These are phyloP conservation scores for Gymnobelideus leadbeateri DNA, from an alignment of 2,113 vertebrate genomes.

Conservation along the genomic window DNA sequence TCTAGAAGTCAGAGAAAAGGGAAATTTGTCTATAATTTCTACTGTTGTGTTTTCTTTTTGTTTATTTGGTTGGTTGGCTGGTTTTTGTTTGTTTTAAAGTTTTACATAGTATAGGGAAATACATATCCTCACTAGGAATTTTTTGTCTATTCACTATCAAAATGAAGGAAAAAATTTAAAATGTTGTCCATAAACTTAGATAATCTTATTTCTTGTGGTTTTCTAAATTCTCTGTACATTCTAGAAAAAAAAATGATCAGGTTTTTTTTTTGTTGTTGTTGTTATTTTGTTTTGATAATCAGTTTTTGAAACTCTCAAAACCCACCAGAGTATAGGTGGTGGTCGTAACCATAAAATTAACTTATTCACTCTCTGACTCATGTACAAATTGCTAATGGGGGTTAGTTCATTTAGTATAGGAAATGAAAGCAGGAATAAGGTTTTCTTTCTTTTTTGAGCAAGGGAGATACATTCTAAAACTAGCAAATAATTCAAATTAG, in stretches of 20 bases:
- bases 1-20: neutral
- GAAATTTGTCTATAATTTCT: neutral
- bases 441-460: neutral
- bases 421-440: neutral
- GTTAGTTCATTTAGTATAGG: neutral
- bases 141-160: constrained; percentile 46
- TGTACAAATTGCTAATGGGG: neutral
- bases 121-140: constrained; percentile 17
- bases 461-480: neutral
- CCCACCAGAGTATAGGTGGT: neutral
- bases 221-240: neutral
- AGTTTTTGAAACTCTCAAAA: neutral
- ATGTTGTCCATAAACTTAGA: neutral
- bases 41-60: constrained; percentile 11
- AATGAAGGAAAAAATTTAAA: constrained; percentile 34
- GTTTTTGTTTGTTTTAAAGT: neutral
- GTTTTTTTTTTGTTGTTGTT: too few species aligned
- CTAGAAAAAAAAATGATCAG: neutral
- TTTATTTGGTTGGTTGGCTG: too few species aligned
- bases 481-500: neutral
- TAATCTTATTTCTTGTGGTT: constrained; percentile 15
- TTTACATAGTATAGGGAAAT: neutral
- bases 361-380: neutral
- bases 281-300: neutral
- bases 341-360: constrained; percentile 2